Evolutionary conservation across 2,797 vertebrate genomes (phyloP).

Genomic region (Zenarchopterus dispar): DNA sequence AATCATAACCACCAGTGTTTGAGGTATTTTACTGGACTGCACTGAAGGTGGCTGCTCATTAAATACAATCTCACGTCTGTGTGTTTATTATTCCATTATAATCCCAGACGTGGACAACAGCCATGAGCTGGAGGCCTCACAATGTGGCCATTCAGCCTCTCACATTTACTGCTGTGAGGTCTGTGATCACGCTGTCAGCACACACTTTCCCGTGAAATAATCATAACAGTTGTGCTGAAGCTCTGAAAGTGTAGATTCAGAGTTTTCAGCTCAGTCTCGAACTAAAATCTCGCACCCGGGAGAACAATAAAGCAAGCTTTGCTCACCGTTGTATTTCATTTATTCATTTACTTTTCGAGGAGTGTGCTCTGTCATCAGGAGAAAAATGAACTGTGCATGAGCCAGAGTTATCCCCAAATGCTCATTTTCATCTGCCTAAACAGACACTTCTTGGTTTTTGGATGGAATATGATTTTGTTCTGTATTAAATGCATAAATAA

Average conservation of each 20-base stretch:
- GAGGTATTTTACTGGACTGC: constrained; percentile 35
- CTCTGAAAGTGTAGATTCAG: constrained; percentile 4
- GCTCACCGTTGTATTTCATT: constrained; percentile 2
- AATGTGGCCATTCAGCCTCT: constrained; percentile 24
- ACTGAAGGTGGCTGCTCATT: constrained; percentile 34
- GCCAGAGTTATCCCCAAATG: not conserved
- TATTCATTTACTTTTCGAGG: not conserved
- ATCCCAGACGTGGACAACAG: constrained; percentile 49
- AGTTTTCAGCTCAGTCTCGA: constrained; percentile 3
- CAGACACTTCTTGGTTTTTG: not conserved
- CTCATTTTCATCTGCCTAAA: not conserved
- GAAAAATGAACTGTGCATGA: not conserved
- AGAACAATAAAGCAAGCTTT: not conserved
- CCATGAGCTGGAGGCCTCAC: constrained; percentile 40
- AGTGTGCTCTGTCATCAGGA: not conserved
- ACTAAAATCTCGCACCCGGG: not conserved
- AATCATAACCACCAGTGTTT: constrained; percentile 52
- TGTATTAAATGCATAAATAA: not conserved
- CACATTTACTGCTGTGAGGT: constrained; percentile 5
- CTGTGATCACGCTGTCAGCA: constrained; percentile 38
- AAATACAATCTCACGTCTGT: constrained; percentile 42
- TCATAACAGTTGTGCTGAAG: constrained; percentile 1
- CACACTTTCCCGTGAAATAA: constrained; percentile 6
- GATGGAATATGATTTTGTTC: not conserved
- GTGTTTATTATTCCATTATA: constrained; percentile 50